Evolutionary conservation across 2,888 invertebrate species (phyloP).

Genomic region (Athripsodes cinereus): DNA sequence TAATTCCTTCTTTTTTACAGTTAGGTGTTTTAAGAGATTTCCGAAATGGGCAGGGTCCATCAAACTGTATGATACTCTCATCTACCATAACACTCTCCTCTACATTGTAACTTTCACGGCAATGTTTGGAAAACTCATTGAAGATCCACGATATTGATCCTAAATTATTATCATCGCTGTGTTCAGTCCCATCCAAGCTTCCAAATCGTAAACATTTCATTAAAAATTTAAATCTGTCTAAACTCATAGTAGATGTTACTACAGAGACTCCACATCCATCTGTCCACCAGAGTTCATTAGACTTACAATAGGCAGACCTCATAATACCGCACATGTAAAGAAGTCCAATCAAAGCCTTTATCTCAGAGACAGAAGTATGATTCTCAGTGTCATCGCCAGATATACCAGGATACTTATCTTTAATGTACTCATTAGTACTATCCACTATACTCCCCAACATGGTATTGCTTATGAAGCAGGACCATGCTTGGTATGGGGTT

Average conservation of each 20-base stretch:
- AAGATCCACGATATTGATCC: conserved; percentile 43
- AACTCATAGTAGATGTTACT: conserved; percentile 38
- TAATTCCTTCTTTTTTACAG: conserved; percentile 38
- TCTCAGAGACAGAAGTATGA: conserved; percentile 37
- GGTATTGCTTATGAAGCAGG: conserved; percentile 41
- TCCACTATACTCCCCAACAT: conserved; percentile 41
- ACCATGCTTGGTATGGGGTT: conserved; percentile 41
- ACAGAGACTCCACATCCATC: conserved; percentile 37
- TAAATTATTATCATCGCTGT: conserved; percentile 35
- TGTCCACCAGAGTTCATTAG: conserved; percentile 40
- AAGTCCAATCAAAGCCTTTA: conserved; percentile 43
- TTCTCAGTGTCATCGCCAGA: conserved; percentile 24
- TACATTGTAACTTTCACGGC: conserved; percentile 38
- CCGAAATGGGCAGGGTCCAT: conserved; percentile 44
- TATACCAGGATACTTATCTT: conserved; percentile 28
- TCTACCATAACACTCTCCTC: conserved; percentile 39
- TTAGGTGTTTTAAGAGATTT: conserved; percentile 41
- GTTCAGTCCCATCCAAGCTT: conserved; percentile 35
- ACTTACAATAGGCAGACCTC: conserved; percentile 41
- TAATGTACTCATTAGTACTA: conserved; percentile 41
- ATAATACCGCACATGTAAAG: conserved; percentile 44
- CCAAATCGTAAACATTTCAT: conserved; percentile 41
- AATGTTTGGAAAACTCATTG: conserved; percentile 45
- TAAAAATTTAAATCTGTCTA: conserved; percentile 41
- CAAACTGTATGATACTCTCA: conserved; percentile 42